phyloP scores from a whole-genome alignment of 2,797 vertebrate genomes.

The Eremophila alpestris region DNA sequence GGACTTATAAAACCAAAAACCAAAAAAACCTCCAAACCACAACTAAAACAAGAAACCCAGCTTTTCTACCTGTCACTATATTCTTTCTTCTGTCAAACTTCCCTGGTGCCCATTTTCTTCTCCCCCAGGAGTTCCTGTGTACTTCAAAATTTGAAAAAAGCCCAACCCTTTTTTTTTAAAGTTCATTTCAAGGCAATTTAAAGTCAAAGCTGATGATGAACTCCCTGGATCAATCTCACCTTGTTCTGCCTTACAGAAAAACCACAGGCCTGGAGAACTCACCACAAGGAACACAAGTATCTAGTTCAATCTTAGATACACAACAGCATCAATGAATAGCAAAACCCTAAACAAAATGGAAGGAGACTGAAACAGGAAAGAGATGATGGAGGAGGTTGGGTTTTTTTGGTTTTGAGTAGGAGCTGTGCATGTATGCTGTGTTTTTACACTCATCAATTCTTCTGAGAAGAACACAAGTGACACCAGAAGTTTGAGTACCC shows the following conservation, averaged over 20 bases:
- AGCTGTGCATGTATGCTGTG: not conserved
- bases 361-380: not conserved
- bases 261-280: not conserved
- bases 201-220: not conserved
- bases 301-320: not conserved
- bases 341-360: not conserved
- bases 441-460: not conserved
- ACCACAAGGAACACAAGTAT: not conserved
- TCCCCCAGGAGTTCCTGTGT: not conserved
- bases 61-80: not conserved
- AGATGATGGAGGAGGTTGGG: not conserved
- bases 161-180: accelerated
- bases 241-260: not conserved
- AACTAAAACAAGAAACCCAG: not conserved
- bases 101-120: not conserved
- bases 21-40: accelerated
- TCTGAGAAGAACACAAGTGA: not conserved
- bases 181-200: not conserved
- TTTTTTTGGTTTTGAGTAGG: not conserved
- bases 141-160: not conserved
- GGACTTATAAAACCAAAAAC: accelerated
- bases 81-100: not conserved
- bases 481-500: not conserved
- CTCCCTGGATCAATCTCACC: not conserved
- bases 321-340: not conserved